Evolutionary conservation across 2,113 vertebrate species (phyloP).

Genomic region (Orthochromis indermauri): DNA sequence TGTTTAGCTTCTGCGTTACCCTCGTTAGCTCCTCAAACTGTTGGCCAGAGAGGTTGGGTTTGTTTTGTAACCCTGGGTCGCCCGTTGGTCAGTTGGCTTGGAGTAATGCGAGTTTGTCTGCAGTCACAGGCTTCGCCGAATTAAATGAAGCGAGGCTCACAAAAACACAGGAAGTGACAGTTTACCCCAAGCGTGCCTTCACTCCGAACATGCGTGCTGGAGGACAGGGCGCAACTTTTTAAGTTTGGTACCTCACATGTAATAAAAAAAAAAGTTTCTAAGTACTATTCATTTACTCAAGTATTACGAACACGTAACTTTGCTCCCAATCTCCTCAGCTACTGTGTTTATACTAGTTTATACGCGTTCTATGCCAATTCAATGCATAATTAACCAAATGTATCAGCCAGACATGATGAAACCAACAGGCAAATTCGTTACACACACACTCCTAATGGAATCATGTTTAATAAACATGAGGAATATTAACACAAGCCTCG

Average conservation of each 20-base stretch:
- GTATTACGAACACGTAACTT: neutral
- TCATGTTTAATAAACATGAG: neutral
- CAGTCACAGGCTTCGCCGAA: neutral
- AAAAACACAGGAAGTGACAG: neutral
- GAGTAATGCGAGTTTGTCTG: neutral
- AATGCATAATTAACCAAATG: neutral
- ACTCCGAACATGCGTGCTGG: neutral
- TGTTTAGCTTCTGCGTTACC: slow-evolving; percentile 17
- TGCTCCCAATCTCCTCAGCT: neutral
- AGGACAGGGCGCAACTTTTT: neutral
- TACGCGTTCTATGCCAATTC: neutral
- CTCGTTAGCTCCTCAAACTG: slow-evolving; percentile 3
- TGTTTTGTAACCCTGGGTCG: slow-evolving; percentile 7
- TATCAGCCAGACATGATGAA: neutral
- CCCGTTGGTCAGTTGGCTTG: neutral
- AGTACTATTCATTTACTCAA: neutral
- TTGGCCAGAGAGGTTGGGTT: neutral
- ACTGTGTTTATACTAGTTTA: neutral
- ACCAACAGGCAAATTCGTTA: neutral
- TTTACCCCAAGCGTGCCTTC: neutral
- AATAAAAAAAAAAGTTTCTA: neutral
- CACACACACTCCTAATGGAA: neutral
- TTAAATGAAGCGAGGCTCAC: neutral
- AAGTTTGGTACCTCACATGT: neutral
- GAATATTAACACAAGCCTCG: neutral